Evolutionary conservation across 2,113 vertebrate genomes (phyloP).

Genomic region (Echinops telfairi): DNA sequence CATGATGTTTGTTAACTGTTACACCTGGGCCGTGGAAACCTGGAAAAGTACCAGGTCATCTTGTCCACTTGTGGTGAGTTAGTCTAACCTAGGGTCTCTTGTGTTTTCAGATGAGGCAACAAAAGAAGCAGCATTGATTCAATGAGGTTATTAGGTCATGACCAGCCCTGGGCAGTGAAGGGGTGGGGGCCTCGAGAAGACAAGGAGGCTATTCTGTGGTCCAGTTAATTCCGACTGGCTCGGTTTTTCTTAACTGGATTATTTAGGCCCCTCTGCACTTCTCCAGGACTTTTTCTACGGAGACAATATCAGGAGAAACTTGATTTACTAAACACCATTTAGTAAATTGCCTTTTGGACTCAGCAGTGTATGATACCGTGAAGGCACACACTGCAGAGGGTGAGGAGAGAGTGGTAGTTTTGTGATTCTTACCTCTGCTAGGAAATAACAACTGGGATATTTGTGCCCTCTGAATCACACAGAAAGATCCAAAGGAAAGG

Average conservation of each 20-base stretch:
- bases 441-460: background rate
- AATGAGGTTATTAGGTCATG: background rate
- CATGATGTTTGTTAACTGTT: background rate
- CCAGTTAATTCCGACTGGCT: background rate
- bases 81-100: background rate
- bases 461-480: constrained; percentile 21
- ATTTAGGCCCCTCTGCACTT: background rate
- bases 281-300: constrained; percentile 9
- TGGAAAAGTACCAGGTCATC: background rate
- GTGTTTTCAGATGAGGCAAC: background rate
- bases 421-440: constrained; percentile 28
- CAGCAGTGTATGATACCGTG: background rate
- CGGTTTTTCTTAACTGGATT: background rate
- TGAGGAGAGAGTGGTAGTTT: background rate
- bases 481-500: background rate
- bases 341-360: background rate
- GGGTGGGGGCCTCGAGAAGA: background rate
- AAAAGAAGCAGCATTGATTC: background rate
- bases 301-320: background rate
- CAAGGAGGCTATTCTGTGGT: background rate
- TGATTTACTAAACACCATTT: constrained; percentile 29
- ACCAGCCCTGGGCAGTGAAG: background rate
- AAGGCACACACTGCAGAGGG: background rate
- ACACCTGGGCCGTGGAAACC: background rate
- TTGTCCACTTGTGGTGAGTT: constrained; percentile 14